These are phyloP conservation scores for Agrotis clavis DNA, from an alignment of 2,888 invertebrate species.

Conservation along the genomic window DNA sequence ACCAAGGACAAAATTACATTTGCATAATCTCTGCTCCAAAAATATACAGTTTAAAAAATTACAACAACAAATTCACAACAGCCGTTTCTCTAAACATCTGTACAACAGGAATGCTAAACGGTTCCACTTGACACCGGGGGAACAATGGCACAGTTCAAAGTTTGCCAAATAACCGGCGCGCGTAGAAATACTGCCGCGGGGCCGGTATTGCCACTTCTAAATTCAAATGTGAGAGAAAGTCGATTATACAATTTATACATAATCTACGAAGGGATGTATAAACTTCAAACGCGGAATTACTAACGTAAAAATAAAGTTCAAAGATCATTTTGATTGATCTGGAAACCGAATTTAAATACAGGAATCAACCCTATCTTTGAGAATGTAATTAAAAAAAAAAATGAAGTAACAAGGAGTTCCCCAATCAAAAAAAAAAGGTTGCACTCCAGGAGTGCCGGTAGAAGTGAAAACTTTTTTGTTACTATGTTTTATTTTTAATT, in stretches of 20 bases:
- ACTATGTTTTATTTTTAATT: too few species aligned
- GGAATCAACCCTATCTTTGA: not conserved
- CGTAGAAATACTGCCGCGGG: conserved; percentile 26
- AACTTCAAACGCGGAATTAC: too few species aligned
- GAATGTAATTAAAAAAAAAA: not conserved
- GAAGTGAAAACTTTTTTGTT: too few species aligned
- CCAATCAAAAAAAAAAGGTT: too few species aligned
- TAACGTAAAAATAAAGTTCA: too few species aligned
- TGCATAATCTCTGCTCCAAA: not conserved
- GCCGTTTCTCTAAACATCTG: conserved; percentile 24
- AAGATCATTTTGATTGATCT: too few species aligned
- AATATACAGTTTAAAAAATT: not conserved
- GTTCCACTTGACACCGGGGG: conserved; percentile 42
- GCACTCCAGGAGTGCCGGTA: too few species aligned
- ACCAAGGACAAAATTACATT: not conserved
- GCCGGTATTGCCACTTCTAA: conserved; percentile 25
- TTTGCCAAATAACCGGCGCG: conserved; percentile 50
- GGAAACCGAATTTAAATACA: not conserved
- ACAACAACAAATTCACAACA: conserved; percentile 4
- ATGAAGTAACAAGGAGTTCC: not conserved
- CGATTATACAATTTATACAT: not conserved
- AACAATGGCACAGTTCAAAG: conserved; percentile 50
- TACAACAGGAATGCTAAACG: conserved; percentile 33
- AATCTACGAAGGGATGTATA: too few species aligned
- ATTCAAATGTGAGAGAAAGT: conserved; percentile 1